Evolutionary conservation across 1,140 invertebrate species (phyloP), one percentile per base, ranked within the genome.

Genomic region (Diachasmimorpha longicaudata): DNA sequence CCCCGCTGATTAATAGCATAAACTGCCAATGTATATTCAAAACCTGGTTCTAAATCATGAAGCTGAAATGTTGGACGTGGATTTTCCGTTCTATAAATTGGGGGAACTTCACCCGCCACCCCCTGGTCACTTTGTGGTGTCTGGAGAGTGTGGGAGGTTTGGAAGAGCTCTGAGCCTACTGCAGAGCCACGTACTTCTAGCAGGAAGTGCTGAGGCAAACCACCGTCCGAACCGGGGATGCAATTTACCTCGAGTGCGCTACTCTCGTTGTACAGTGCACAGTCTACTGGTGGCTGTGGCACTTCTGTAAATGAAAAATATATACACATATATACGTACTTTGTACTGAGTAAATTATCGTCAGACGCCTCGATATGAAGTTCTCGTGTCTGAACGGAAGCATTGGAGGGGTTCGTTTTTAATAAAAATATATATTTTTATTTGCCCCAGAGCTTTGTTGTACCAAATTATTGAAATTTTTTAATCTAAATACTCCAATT

Each of bases 181-280:
- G 90, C 83, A 68, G 90, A 85, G 83, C 94, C 94, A 77, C 93
- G 91, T 48, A 96, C 94, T 88, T 96, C 95, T 66, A 96, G 89
- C 58, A 95, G 89, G 86, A 97, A 97, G 82, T 93, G 92, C 86
- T 97, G 95, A 16, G 93, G 91, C 19, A 96, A 90, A 5, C 95
- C 95, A 11, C 95, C 95, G 81, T 96, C 94, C 80, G 93, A 92
- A 19, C 95, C 95, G 0, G 94, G 92, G 66, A 92, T 87, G 86
- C 95, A 96, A 72, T 91, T 92, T 55, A 96, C 94, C 84, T 93
- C 92, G 69, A 96, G 88, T 11, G 90, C 84, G 72, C 88, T 90
- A 42, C 90, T 91, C 48, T 93, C 91, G 85, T 95, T 94, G 80
- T 91, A 89, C 72, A 95, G 83, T 52, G 91, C 89, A 82, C 94